Conservation (phyloP, 2,888 invertebrate genomes). For the Drosophila phalerata region DNA sequence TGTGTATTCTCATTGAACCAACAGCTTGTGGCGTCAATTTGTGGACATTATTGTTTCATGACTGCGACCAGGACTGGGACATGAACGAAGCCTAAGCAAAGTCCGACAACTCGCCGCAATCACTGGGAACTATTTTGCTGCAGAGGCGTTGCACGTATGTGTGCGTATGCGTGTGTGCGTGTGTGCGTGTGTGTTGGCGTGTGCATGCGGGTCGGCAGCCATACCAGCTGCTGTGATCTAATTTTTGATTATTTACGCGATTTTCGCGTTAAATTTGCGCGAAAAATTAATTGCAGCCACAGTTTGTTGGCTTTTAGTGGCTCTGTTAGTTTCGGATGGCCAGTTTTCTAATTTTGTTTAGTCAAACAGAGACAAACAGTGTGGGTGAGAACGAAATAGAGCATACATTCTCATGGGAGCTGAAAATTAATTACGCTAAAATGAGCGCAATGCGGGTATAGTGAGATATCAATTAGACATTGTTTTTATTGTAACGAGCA, state of each 20-base stretch:
- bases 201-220: background rate
- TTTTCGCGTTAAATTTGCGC: slow-evolving; percentile 65
- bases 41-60: slow-evolving; percentile 80
- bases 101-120: slow-evolving; percentile 68
- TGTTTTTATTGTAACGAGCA: slow-evolving; percentile 9
- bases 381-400: background rate
- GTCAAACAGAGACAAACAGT: background rate
- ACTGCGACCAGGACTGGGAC: slow-evolving; percentile 60
- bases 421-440: slow-evolving; percentile 47
- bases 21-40: slow-evolving; percentile 81
- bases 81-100: slow-evolving; percentile 61
- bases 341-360: slow-evolving; percentile 27
- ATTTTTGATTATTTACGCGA: slow-evolving; percentile 77
- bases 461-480: slow-evolving; percentile 39
- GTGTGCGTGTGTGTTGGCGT: background rate
- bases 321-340: slow-evolving; percentile 28
- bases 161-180: background rate
- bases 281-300: slow-evolving; percentile 70
- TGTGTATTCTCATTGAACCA: slow-evolving; percentile 66
- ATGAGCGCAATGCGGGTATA: slow-evolving; percentile 27
- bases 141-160: slow-evolving; percentile 4
- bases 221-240: slow-evolving; percentile 60
- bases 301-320: slow-evolving; percentile 57
- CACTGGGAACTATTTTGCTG: slow-evolving; percentile 47
- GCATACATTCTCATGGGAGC: slow-evolving; percentile 7